Percentiles rank a stretch among this genome's conserved stretches.
phyloP scores from a whole-genome alignment of 1,140 invertebrate species.

The Neotoxoptera formosana region DNA sequence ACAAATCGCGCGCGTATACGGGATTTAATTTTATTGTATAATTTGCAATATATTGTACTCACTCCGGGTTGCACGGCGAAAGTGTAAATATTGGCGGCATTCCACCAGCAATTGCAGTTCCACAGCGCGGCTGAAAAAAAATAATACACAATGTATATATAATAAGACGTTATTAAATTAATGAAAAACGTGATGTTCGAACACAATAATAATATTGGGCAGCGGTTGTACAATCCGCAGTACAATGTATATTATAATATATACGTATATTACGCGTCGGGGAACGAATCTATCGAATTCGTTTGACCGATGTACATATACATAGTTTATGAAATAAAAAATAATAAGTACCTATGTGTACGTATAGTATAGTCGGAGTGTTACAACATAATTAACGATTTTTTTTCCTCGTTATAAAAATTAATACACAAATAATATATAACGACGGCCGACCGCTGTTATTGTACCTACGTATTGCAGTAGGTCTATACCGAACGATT shows the following conservation, averaged over 20 bases:
- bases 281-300: neutral
- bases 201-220: neutral
- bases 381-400: neutral
- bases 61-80: conserved; percentile 57
- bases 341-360: neutral
- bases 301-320: neutral
- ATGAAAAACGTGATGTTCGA: conserved; percentile 27
- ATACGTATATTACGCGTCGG: neutral
- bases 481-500: neutral
- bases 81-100: conserved; percentile 57
- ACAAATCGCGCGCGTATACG: neutral
- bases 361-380: too few species aligned
- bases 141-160: too few species aligned
- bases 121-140: conserved; percentile 51
- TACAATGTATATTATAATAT: neutral
- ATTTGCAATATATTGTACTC: conserved; percentile 8
- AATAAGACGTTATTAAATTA: conserved; percentile 40
- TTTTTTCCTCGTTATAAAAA: neutral
- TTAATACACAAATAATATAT: neutral
- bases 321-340: conserved; percentile 11
- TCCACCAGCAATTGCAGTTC: conserved; percentile 57
- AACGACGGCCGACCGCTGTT: neutral
- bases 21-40: neutral
- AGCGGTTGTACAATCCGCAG: neutral
- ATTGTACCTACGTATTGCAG: neutral